These are phyloP conservation scores for Globia sparganii DNA, from an alignment of 2,888 invertebrate genomes.

Conservation along the genomic window DNA sequence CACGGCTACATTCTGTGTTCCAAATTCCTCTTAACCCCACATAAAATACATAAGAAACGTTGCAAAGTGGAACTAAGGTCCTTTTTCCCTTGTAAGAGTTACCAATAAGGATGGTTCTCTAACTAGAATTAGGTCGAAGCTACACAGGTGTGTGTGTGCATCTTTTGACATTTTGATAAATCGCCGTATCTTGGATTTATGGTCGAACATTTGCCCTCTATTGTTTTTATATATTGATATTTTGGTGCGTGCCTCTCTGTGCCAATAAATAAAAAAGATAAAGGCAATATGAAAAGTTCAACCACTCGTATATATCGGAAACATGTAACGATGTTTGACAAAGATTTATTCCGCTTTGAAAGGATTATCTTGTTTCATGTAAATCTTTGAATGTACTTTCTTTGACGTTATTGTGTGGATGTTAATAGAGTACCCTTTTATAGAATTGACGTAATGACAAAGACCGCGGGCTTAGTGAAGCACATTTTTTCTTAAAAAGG, in stretches of 20 bases:
- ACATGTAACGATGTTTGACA: slow-evolving; percentile 36
- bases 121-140: slow-evolving; percentile 75
- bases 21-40: slow-evolving; percentile 57
- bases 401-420: slow-evolving; percentile 29
- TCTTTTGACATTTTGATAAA: slow-evolving; percentile 80
- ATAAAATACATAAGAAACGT: slow-evolving; percentile 55
- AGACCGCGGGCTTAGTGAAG: background rate
- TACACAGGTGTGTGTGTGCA: slow-evolving; percentile 76
- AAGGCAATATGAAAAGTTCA: slow-evolving; percentile 21
- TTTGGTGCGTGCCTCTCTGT: slow-evolving; percentile 62
- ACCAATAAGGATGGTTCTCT: slow-evolving; percentile 60
- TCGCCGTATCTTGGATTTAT: slow-evolving; percentile 72
- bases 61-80: slow-evolving; percentile 41
- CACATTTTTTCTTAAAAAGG: slow-evolving; percentile 1
- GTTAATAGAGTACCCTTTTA: slow-evolving; percentile 30
- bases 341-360: slow-evolving; percentile 44
- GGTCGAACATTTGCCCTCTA: slow-evolving; percentile 63
- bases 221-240: slow-evolving; percentile 75
- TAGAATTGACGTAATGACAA: slow-evolving; percentile 13
- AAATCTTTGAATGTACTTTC: slow-evolving; percentile 28
- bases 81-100: slow-evolving; percentile 46
- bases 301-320: slow-evolving; percentile 15
- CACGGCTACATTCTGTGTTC: slow-evolving; percentile 56
- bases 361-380: slow-evolving; percentile 48
- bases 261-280: slow-evolving; percentile 69